Evolutionary conservation across 2,888 invertebrate species (phyloP).

Genomic region (Drosophila neotestacea): DNA sequence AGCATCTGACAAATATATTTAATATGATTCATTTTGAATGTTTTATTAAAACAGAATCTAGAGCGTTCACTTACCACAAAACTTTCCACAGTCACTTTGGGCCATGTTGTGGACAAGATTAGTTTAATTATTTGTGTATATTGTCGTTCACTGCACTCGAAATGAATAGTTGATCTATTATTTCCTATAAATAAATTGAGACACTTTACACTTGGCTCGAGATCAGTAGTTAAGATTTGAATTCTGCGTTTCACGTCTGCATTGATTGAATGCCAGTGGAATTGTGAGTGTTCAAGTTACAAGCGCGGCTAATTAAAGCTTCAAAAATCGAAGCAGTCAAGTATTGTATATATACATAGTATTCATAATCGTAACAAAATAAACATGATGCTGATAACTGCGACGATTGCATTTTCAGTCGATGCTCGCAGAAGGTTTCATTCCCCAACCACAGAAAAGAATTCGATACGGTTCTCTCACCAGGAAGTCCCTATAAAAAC

Average conservation of each 20-base stretch:
- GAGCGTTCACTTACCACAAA: slow-evolving; percentile 57
- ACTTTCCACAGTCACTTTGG: slow-evolving; percentile 56
- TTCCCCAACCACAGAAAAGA: slow-evolving; percentile 38
- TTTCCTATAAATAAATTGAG: slow-evolving; percentile 51
- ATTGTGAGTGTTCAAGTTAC: slow-evolving; percentile 71
- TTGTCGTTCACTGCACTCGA: slow-evolving; percentile 39
- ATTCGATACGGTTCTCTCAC: slow-evolving; percentile 29
- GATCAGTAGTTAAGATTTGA: slow-evolving; percentile 17
- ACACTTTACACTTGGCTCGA: slow-evolving; percentile 58
- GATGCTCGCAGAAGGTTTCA: slow-evolving; percentile 35
- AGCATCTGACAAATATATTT: slow-evolving; percentile 20
- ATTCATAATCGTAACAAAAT: slow-evolving; percentile 18
- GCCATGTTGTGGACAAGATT: slow-evolving; percentile 41
- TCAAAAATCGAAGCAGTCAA: slow-evolving; percentile 44
- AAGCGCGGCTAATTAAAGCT: slow-evolving; percentile 71
- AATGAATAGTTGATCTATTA: slow-evolving; percentile 3
- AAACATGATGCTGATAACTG: slow-evolving; percentile 53
- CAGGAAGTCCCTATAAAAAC: slow-evolving; percentile 4
- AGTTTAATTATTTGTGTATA: background rate
- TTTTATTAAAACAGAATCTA: background rate
- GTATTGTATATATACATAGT: slow-evolving; percentile 16
- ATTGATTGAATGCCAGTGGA: slow-evolving; percentile 73
- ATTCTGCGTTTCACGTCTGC: slow-evolving; percentile 63
- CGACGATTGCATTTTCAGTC: slow-evolving; percentile 47
- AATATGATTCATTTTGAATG: background rate